These are phyloP conservation scores for Marisa cornuarietis DNA, from an alignment of 1,140 invertebrate species.

Conservation along the genomic window DNA sequence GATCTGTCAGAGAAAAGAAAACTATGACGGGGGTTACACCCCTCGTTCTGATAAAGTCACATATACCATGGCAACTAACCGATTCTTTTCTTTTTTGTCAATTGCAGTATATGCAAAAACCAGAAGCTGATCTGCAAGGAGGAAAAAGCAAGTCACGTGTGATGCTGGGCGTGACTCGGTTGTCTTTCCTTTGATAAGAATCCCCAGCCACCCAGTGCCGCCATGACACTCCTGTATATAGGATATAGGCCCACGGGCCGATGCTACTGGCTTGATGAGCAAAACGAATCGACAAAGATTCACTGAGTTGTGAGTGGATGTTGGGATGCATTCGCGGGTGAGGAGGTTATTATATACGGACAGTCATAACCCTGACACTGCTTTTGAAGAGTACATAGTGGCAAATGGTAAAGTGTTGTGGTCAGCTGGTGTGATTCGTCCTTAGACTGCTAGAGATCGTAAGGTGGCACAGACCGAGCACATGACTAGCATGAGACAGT, in stretches of 20 bases:
- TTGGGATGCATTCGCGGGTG: too few species aligned
- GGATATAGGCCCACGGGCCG: not conserved
- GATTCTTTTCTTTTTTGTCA: not conserved
- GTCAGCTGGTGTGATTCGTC: too few species aligned
- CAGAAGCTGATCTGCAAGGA: constrained; percentile 3
- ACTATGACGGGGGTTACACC: not conserved
- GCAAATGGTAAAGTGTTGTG: too few species aligned
- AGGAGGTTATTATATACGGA: too few species aligned
- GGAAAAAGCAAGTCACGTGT: not conserved
- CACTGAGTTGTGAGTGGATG: not conserved
- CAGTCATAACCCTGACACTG: too few species aligned
- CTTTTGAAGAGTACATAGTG: too few species aligned
- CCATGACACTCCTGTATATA: not conserved
- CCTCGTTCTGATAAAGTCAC: not conserved
- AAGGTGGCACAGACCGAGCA: too few species aligned
- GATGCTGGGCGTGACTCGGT: not conserved
- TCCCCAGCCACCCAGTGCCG: not conserved
- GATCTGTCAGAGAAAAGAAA: not conserved
- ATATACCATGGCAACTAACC: not conserved
- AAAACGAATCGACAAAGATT: not conserved
- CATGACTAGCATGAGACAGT: too few species aligned
- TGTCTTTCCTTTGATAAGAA: not conserved
- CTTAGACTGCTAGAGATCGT: too few species aligned
- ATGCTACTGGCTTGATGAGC: not conserved
- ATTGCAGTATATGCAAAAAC: not conserved